Base-by-base conservation (phyloP, 2,888 invertebrate genomes). In the Ashinkailepas kermadecensis region DNA sequence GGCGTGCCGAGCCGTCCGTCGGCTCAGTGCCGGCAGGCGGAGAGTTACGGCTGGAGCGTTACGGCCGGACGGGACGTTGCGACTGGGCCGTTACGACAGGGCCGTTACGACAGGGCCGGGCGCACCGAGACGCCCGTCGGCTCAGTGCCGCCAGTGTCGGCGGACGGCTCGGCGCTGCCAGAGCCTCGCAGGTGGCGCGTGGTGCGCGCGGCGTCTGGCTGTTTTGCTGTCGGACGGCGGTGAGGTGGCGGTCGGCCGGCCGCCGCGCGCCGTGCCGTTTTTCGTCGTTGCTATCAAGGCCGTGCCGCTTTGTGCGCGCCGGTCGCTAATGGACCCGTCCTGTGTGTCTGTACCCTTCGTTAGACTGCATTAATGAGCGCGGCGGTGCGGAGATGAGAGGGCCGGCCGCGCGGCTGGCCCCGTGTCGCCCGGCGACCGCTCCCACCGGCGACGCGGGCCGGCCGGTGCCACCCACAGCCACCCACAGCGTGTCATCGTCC, bases 321-420 rank as follows among this genome's bases (percentile, higher is more conserved):
- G 74, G 21, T 13, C 59, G 59, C 74, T 54, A 74, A 56, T 74
- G 74, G 54, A 54, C 54, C 74, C 54, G 74, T 56, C 74, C 56
- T 56, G 74, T 7, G 39, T 70, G 39, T 70, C 70, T 70, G 70
- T 70, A 39, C 70, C 70, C 15, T 70, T 39, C 39, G 70, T 25
- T 70, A 70, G 70, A 70, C 12, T 70, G 70, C 74, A 74, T 74
- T 74, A 74, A 56, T 74, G 74, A 56, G 74, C 74, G 74, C 54
- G 56, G 21, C 21, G 54, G 18, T 54, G 74, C 74, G 8, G 39
- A 39, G 56, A 74, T 74, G 74, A 74, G 74, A 56, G 74, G 56
- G 74, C 10, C 54, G 21, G 21, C 21, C 54, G 56, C 56, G 18
- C 56, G 54, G 11, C 21, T 59, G 12, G 11, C 74, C 12, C 10